Evolutionary conservation across 2,797 vertebrate species (phyloP).

Genomic region (Acomys russatus): DNA sequence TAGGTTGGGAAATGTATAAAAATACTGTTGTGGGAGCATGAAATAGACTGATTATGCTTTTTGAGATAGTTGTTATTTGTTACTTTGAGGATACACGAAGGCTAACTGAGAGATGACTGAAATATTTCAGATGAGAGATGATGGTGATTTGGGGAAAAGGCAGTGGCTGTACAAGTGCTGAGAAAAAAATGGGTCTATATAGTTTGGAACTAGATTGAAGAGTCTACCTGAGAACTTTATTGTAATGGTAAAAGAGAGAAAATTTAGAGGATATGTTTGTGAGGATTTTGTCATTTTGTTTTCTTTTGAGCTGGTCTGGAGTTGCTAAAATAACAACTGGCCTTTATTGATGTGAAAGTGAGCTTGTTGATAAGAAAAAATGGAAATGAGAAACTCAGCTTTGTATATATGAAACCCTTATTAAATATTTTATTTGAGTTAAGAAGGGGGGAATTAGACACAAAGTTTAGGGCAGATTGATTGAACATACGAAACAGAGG

Average conservation of each 20-base stretch:
- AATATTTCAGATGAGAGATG: neutral
- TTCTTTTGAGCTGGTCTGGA: neutral
- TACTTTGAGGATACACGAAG: neutral
- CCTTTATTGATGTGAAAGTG: neutral
- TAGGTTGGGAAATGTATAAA: neutral
- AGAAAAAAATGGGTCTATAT: neutral
- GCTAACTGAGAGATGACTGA: neutral
- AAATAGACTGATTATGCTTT: neutral
- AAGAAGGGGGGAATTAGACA: neutral
- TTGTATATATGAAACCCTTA: neutral
- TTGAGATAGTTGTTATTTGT: neutral
- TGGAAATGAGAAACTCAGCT: neutral
- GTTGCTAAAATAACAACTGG: neutral
- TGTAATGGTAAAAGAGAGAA: neutral
- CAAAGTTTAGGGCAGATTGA: neutral
- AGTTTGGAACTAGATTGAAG: slow-evolving; percentile 11
- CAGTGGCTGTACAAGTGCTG: neutral
- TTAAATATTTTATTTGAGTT: neutral
- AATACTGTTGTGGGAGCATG: neutral
- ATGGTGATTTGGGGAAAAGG: neutral
- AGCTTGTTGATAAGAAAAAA: neutral
- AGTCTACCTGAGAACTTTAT: neutral
- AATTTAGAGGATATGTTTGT: neutral
- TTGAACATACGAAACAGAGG: neutral
- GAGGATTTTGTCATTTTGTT: too few species aligned